phyloP scores from a whole-genome alignment of 2,888 invertebrate species.

The Arctia plantaginis region DNA sequence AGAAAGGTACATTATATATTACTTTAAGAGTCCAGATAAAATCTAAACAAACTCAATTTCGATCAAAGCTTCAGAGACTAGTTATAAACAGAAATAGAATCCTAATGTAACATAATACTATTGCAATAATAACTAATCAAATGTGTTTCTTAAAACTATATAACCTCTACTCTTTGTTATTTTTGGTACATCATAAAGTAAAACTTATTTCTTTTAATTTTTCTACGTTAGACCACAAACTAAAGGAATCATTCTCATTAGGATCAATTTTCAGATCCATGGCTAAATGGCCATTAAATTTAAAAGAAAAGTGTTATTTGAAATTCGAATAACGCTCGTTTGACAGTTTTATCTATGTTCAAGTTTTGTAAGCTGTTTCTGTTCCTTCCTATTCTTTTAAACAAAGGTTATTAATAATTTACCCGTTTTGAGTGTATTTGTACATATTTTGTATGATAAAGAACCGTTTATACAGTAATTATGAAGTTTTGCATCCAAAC shows the following conservation, averaged over 20 bases:
- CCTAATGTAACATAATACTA: slow-evolving; percentile 20
- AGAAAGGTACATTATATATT: not conserved
- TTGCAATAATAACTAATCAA: slow-evolving; percentile 40
- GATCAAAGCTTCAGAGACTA: slow-evolving; percentile 6
- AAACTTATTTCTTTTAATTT: slow-evolving; percentile 30
- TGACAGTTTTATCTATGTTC: not conserved
- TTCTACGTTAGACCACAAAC: slow-evolving; percentile 21
- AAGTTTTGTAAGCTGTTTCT: not conserved
- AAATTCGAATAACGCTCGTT: not conserved
- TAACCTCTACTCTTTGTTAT: slow-evolving; percentile 63
- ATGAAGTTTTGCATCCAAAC: too few species aligned
- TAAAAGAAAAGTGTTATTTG: not conserved
- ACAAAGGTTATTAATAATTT: not conserved
- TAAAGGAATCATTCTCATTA: slow-evolving; percentile 13
- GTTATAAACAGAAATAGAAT: slow-evolving; percentile 10
- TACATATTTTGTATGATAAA: too few species aligned
- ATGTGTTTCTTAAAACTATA: slow-evolving; percentile 48
- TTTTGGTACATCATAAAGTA: slow-evolving; percentile 65
- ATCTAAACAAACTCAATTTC: not conserved
- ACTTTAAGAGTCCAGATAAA: not conserved
- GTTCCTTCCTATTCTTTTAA: not conserved
- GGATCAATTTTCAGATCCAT: not conserved
- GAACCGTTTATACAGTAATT: too few species aligned
- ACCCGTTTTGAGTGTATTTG: too few species aligned
- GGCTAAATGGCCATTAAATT: too few species aligned